Conservation (phyloP, 2,797 vertebrate genomes). For the Liasis olivaceus region DNA sequence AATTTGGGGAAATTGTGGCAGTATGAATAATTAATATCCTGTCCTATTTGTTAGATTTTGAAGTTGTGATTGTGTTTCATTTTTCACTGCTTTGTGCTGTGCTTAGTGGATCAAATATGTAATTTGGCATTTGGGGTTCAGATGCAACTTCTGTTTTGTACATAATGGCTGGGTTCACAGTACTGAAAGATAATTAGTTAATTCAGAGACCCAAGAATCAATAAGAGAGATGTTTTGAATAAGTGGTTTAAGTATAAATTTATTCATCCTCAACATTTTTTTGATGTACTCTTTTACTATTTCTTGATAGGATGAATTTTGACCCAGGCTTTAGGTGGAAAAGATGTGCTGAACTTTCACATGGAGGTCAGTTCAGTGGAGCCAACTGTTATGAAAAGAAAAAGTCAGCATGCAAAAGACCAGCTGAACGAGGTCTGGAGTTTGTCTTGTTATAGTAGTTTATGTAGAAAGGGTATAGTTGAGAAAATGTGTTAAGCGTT, state of each 20-base stretch:
- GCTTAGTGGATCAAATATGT: not conserved
- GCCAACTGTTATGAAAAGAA: not conserved
- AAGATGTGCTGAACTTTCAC: slow-evolving; percentile 4
- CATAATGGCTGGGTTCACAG: not conserved
- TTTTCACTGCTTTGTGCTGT: not conserved
- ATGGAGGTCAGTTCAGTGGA: not conserved
- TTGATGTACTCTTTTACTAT: not conserved
- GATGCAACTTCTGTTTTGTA: not conserved
- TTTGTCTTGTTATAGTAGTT: not conserved
- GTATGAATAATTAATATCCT: not conserved
- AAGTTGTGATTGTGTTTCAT: not conserved
- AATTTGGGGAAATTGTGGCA: not conserved
- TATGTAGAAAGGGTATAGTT: not conserved
- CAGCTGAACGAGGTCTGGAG: slow-evolving; percentile 32
- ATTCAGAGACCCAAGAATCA: not conserved
- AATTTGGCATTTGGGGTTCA: not conserved
- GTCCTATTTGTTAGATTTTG: not conserved
- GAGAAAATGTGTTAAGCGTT: not conserved
- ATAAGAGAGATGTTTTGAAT: not conserved
- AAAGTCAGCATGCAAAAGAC: slow-evolving; percentile 31
- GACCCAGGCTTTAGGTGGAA: not conserved
- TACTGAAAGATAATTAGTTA: not conserved
- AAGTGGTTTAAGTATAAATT: not conserved
- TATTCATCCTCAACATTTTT: not conserved
- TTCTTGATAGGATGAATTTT: not conserved